phyloP scores from a whole-genome alignment of 2,888 invertebrate genomes.

The Acronicta leporina region DNA sequence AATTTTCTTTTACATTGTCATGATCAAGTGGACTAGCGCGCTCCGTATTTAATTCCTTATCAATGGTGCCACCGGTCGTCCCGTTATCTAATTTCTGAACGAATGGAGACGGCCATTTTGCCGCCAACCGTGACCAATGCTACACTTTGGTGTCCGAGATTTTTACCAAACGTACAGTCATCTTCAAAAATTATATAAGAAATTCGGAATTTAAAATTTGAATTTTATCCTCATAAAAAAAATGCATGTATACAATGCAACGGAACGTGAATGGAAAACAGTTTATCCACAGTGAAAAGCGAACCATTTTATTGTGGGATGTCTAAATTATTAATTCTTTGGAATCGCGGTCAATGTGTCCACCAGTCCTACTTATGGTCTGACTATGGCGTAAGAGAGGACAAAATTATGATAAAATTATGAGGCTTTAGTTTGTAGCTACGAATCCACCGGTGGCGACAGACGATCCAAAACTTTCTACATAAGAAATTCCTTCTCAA shows the following conservation, averaged over 20 bases:
- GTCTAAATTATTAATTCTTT: too few species aligned
- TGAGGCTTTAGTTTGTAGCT: too few species aligned
- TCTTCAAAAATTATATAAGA: background rate
- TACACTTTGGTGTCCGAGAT: constrained; percentile 56
- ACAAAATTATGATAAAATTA: too few species aligned
- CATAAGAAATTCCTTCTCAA: too few species aligned
- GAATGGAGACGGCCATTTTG: constrained; percentile 63
- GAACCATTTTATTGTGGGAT: too few species aligned
- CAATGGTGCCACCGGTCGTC: constrained; percentile 73
- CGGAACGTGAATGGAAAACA: background rate
- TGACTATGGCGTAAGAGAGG: too few species aligned
- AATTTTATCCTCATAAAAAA: constrained; percentile 3
- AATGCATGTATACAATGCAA: background rate
- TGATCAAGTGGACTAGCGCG: constrained; percentile 61
- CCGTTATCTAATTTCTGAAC: constrained; percentile 82
- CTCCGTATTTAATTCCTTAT: constrained; percentile 76
- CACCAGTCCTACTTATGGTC: too few species aligned
- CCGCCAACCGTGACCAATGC: constrained; percentile 68
- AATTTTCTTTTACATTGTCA: constrained; percentile 73
- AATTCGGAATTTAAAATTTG: background rate
- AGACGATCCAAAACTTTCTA: too few species aligned
- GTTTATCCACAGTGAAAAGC: too few species aligned
- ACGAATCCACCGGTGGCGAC: too few species aligned
- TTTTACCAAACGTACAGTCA: constrained; percentile 36
- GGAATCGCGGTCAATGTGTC: too few species aligned